Percentiles rank a stretch among this genome's conserved stretches.
Conservation (phyloP, 2,113 vertebrate species). For the Anguilla japonica region DNA sequence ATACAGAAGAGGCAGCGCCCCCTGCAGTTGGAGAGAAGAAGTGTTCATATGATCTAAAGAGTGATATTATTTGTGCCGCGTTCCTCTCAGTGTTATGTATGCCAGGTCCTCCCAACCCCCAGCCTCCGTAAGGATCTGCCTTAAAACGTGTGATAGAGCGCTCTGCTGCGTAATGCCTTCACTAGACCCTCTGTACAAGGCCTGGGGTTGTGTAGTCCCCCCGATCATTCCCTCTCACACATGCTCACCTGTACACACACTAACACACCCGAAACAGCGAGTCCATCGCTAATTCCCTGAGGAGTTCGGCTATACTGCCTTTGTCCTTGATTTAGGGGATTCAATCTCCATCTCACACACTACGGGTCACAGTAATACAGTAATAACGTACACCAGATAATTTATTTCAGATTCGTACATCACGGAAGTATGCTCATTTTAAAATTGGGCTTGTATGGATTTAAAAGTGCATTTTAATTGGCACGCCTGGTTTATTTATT, state of each 20-base stretch:
- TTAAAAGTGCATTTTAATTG: background rate
- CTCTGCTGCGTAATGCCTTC: too few relatives aligned
- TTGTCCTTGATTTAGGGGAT: background rate
- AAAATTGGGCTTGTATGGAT: background rate
- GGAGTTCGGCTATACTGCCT: background rate
- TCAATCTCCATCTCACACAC: background rate
- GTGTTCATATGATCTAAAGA: background rate
- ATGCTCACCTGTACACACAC: too few relatives aligned
- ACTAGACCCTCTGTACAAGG: too few relatives aligned
- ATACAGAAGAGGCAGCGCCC: slow-evolving; percentile 28
- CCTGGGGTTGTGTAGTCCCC: too few relatives aligned
- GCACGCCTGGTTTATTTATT: background rate
- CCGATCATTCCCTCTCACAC: too few relatives aligned
- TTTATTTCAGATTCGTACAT: background rate
- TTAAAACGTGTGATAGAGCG: background rate
- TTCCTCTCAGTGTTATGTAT: too few relatives aligned
- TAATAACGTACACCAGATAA: background rate
- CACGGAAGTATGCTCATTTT: background rate
- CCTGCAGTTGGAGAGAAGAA: slow-evolving; percentile 23
- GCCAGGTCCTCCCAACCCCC: too few relatives aligned
- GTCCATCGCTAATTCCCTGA: too few relatives aligned
- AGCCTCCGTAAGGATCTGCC: background rate
- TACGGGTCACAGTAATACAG: background rate
- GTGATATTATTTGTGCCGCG: background rate
- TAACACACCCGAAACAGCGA: too few relatives aligned